These are phyloP conservation scores for Dendrocincla tyrannina DNA, from an alignment of 2,797 vertebrate species.

Conservation along the genomic window DNA sequence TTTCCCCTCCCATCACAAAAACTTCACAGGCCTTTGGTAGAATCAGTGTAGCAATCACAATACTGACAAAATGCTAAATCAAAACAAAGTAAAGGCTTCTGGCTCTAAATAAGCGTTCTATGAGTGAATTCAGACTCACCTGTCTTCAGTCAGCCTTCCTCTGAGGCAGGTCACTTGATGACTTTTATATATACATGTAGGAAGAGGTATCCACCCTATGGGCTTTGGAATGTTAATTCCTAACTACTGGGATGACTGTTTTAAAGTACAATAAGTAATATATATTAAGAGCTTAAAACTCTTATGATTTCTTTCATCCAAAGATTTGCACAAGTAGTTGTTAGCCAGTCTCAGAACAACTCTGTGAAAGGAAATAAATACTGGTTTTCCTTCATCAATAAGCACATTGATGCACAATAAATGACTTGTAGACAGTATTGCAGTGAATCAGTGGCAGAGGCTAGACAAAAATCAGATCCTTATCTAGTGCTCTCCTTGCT, in stretches of 20 bases:
- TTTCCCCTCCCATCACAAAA: not conserved
- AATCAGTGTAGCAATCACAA: not conserved
- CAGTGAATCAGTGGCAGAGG: slow-evolving; percentile 36
- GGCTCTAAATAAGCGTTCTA: not conserved
- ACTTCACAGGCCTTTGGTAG: not conserved
- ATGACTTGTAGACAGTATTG: not conserved
- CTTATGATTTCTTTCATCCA: slow-evolving; percentile 58
- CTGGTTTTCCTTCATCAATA: not conserved
- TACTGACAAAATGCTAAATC: not conserved
- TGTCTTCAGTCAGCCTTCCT: slow-evolving; percentile 41
- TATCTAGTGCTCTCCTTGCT: not conserved
- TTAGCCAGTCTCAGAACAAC: not conserved
- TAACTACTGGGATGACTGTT: slow-evolving; percentile 44
- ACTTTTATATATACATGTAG: slow-evolving; percentile 57
- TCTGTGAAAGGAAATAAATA: slow-evolving; percentile 39
- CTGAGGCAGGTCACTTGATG: not conserved
- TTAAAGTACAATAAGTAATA: slow-evolving; percentile 55
- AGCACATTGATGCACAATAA: not conserved
- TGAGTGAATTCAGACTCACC: slow-evolving; percentile 65
- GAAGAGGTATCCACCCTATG: slow-evolving; percentile 22
- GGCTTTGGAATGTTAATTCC: slow-evolving; percentile 66
- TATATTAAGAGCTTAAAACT: slow-evolving; percentile 69
- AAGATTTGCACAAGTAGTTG: not conserved
- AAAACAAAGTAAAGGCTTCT: not conserved
- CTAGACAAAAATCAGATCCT: not conserved